Percentiles rank a stretch among this genome's conserved stretches.
Evolutionary conservation across 30 jellyfish, hydroid and myxozoan genomes (phyloP).

Genomic region (Pelagia noctiluca): DNA sequence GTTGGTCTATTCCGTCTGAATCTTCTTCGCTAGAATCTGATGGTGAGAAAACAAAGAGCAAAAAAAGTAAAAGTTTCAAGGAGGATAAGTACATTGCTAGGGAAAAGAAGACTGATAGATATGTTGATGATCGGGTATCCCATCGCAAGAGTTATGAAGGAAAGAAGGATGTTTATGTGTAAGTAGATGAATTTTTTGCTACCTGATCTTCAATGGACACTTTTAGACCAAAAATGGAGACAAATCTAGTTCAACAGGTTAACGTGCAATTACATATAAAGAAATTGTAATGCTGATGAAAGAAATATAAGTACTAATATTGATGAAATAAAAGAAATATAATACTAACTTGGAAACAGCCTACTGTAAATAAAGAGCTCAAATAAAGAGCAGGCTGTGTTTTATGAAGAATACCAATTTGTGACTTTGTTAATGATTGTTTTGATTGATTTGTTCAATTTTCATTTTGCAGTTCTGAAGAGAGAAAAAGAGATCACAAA

Average conservation of each 20-base stretch:
- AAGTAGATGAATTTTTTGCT: slow-evolving; percentile 6
- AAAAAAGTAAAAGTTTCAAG: slow-evolving; percentile 19
- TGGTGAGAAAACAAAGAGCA: slow-evolving; percentile 20
- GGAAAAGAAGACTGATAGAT: slow-evolving; percentile 42
- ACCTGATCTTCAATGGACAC: not conserved
- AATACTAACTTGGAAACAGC: too few relatives aligned
- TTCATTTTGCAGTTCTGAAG: slow-evolving; percentile 56
- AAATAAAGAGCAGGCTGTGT: too few relatives aligned
- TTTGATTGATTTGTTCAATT: too few relatives aligned
- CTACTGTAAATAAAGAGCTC: too few relatives aligned
- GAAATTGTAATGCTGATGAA: too few relatives aligned
- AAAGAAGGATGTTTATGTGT: slow-evolving; percentile 39
- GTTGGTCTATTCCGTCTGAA: slow-evolving; percentile 48
- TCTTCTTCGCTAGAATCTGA: slow-evolving; percentile 35
- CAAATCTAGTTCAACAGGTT: too few relatives aligned
- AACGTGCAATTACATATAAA: too few relatives aligned
- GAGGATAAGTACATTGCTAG: slow-evolving; percentile 29
- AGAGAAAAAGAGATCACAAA: slow-evolving; percentile 46
- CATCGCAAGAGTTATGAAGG: slow-evolving; percentile 56
- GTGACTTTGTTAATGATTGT: too few relatives aligned
- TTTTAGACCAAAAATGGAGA: too few relatives aligned
- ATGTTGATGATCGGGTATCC: slow-evolving; percentile 35
- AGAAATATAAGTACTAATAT: too few relatives aligned
- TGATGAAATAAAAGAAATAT: too few relatives aligned
- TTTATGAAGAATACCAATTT: too few relatives aligned